These are phyloP conservation scores for Abscondita cerata DNA, from an alignment of 2,888 invertebrate species.

Conservation along the genomic window DNA sequence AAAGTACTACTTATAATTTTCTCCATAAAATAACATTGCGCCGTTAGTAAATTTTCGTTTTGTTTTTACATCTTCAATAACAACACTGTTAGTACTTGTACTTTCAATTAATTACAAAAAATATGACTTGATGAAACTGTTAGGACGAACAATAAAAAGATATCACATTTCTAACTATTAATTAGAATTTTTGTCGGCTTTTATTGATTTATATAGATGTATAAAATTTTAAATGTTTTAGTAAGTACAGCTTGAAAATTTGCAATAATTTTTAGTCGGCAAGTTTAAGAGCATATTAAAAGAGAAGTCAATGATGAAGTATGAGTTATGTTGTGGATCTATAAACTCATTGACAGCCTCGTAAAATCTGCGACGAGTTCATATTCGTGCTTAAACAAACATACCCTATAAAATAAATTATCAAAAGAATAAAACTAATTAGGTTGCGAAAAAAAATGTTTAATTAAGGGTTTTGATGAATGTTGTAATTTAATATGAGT, in stretches of 20 bases:
- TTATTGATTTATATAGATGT: slow-evolving; percentile 12
- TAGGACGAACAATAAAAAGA: no score
- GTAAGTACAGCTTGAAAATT: slow-evolving; percentile 24
- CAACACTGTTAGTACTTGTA: no score
- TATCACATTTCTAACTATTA: neutral
- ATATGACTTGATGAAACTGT: no score
- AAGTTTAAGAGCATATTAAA: slow-evolving; percentile 39
- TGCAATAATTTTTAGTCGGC: slow-evolving; percentile 39
- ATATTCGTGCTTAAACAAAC: slow-evolving; percentile 41
- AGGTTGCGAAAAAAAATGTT: slow-evolving; percentile 38
- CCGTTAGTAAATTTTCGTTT: no score
- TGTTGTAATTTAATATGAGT: no score
- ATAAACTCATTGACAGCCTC: slow-evolving; percentile 42
- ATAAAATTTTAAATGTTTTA: slow-evolving; percentile 18
- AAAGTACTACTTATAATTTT: no score
- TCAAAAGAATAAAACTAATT: slow-evolving; percentile 42
- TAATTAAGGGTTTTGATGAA: no score
- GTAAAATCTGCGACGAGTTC: slow-evolving; percentile 45
- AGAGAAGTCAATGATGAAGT: slow-evolving; percentile 40
- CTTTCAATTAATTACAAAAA: no score
- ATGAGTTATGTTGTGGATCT: slow-evolving; percentile 36
- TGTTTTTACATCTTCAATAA: no score
- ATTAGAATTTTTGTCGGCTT: slow-evolving; percentile 6
- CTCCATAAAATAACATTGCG: no score
- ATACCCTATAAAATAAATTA: slow-evolving; percentile 42